Evolutionary conservation across 2,113 vertebrate genomes (phyloP), one percentile per base, ranked within the genome.

Genomic region (Puma concolor): DNA sequence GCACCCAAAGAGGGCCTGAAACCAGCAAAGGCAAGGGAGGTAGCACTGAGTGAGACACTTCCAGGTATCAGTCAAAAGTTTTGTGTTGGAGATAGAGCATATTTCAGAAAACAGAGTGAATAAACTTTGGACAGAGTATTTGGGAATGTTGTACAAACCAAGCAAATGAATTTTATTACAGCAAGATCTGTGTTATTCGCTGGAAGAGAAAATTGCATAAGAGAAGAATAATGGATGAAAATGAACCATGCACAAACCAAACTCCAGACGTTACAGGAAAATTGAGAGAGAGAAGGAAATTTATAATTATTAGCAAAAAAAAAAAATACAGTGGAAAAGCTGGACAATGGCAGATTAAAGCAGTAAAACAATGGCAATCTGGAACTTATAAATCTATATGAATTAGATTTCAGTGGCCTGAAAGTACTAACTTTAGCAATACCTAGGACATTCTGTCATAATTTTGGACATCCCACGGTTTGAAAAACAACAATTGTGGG

Each of bases 201-300:
- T 77, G 83, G 21, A 76, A 76, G n/a, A 88, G 27, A 60, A 92
- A 92, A 77, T 31, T 66, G 3, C 15, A 27, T 38, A 92, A 87
- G 31, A 7, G 23, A 52, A 87, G 1, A 13, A 15, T 21, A 88
- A 67, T 76, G 33, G 25, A 82, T 11, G 15, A 29, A 76, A 63
- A 13, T 12, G 14, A 86, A 87, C 5, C 10, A 67, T 2, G 14
- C 11, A 7, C 7, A 54, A 63, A 85, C 13, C 15, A 66, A 66
- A 63, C 5, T 23, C 2, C 25, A 7, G 23, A 41, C 14, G 19
- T 27, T 52, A 10, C 5, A 64, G 14, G 27, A 29, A 44, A 83
- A 60, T 25, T 50, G 2, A 5, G 3, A 69, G n/a, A 77, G 12
- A 88, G 44, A 74, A 36, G 23, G 27, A 27, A 41, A 79, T 48